Conservation (phyloP, 2,797 vertebrate genomes). For the Furcifer pardalis region DNA sequence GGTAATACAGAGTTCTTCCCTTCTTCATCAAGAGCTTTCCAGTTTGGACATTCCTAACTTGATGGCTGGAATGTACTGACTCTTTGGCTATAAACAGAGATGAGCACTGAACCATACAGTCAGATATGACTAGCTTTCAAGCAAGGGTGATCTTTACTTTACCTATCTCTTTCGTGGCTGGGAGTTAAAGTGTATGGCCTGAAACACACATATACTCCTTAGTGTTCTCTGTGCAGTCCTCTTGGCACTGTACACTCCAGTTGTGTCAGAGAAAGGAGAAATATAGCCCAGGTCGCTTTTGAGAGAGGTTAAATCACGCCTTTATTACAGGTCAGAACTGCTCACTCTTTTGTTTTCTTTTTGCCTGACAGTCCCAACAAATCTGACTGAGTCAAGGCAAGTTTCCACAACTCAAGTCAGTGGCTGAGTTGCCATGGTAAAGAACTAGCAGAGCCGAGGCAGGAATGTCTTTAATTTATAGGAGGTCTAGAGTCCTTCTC, state of each 20-base stretch:
- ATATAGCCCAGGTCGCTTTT: conserved; percentile 24
- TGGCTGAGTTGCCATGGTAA: background rate
- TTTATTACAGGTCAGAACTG: background rate
- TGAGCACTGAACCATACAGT: too few relatives aligned
- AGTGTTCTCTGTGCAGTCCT: background rate
- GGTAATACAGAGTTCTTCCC: conserved; percentile 47
- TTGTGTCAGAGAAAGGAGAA: conserved; percentile 11
- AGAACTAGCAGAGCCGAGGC: too few relatives aligned
- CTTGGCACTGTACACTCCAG: conserved; percentile 48
- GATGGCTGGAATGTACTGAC: too few relatives aligned
- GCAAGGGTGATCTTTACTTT: too few relatives aligned
- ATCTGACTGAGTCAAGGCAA: too few relatives aligned
- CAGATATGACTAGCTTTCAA: too few relatives aligned
- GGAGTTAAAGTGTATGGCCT: conserved; percentile 44
- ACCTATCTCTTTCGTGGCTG: background rate
- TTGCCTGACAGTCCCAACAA: background rate
- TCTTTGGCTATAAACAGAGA: too few relatives aligned
- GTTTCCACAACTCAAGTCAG: background rate
- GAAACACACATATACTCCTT: too few relatives aligned
- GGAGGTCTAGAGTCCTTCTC: background rate
- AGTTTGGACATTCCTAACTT: background rate
- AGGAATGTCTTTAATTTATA: background rate
- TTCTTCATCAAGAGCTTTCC: conserved; percentile 5
- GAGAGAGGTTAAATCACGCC: background rate
- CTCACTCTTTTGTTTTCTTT: background rate